phyloP scores from a whole-genome alignment of 2,113 vertebrate species.

The Chlorocebus sabaeus region DNA sequence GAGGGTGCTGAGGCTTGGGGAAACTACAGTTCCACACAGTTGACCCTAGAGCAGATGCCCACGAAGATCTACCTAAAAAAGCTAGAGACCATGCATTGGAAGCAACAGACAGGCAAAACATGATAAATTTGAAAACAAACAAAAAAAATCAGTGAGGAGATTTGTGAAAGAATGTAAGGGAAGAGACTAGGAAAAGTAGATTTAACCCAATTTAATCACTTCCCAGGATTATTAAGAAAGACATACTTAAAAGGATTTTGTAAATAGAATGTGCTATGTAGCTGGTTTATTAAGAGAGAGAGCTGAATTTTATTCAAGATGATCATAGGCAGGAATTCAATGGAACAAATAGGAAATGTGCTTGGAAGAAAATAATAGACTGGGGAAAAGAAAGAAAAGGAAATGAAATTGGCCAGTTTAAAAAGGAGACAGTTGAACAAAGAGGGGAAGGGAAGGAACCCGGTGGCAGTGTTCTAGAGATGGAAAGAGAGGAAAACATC shows the following conservation, averaged over 20 bases:
- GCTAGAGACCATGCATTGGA: neutral
- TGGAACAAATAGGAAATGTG: neutral
- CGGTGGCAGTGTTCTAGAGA: neutral
- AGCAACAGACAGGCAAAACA: neutral
- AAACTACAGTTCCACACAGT: neutral
- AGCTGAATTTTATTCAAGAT: neutral
- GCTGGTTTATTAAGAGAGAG: slow-evolving; percentile 7
- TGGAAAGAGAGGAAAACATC: neutral
- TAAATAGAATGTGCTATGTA: neutral
- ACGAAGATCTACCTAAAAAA: neutral
- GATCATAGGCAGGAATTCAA: slow-evolving; percentile 38
- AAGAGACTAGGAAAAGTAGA: neutral
- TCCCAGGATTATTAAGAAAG: neutral
- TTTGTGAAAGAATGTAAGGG: neutral
- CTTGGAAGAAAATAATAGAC: neutral
- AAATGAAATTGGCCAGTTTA: neutral
- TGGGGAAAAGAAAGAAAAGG: neutral
- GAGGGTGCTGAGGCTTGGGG: neutral
- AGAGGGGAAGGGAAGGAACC: rapidly evolving
- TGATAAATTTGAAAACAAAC: neutral
- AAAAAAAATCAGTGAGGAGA: neutral
- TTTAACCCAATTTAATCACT: neutral
- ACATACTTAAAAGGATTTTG: slow-evolving; percentile 36
- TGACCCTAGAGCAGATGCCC: neutral
- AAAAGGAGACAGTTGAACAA: neutral